Conservation (phyloP, 2,113 vertebrate genomes). For the Triplophysa dalaica region DNA sequence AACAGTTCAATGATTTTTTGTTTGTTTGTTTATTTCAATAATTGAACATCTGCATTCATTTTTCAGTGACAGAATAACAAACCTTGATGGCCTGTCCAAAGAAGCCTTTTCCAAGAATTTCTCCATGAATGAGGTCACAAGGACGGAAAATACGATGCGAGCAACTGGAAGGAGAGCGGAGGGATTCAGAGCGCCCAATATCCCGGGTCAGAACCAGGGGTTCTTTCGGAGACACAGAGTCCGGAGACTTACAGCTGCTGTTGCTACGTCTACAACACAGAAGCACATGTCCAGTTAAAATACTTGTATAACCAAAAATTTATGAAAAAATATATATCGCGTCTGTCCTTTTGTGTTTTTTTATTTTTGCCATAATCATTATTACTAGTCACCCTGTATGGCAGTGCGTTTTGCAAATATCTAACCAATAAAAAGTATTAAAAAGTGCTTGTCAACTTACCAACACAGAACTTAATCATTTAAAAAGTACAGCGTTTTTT, state of each 20-base stretch:
- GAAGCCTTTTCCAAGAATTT: conserved; percentile 95
- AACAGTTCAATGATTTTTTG: not conserved
- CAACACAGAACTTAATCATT: too few species aligned
- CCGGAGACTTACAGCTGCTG: conserved; percentile 91
- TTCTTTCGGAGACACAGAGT: conserved; percentile 87
- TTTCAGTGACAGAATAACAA: not conserved
- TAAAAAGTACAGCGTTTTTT: too few species aligned
- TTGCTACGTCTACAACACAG: conserved; percentile 82
- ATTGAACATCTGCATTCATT: not conserved
- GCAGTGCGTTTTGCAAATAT: too few species aligned
- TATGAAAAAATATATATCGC: too few species aligned
- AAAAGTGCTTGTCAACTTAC: too few species aligned
- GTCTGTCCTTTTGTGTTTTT: too few species aligned
- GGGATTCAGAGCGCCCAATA: conserved; percentile 91
- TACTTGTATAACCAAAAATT: too few species aligned
- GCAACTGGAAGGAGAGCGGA: conserved; percentile 86
- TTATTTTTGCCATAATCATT: too few species aligned
- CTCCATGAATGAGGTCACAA: conserved; percentile 91
- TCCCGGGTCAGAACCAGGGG: conserved; percentile 77
- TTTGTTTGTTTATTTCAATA: too few species aligned
- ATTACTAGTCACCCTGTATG: too few species aligned
- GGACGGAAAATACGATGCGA: conserved; percentile 96
- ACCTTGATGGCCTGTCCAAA: conserved; percentile 98
- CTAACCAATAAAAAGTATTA: too few species aligned
- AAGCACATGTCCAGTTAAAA: too few species aligned